Evolutionary conservation across 2,113 vertebrate genomes (phyloP), one percentile per base, ranked within the genome.

Genomic region (Solea solea): DNA sequence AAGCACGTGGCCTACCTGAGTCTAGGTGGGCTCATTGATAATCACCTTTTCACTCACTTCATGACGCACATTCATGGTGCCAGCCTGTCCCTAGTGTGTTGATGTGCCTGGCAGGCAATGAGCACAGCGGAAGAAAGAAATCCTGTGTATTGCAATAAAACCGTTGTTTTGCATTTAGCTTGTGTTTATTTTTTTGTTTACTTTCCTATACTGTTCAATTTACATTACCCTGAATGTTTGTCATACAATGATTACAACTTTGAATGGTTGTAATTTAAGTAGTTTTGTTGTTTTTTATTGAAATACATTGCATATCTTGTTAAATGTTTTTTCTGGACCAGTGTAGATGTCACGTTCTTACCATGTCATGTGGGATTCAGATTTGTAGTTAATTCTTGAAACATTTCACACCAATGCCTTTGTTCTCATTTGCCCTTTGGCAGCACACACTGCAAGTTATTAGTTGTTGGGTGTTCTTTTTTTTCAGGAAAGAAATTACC

Each of bases 101-200:
- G 74, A 80, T 65, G 84, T 89, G 88, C 78, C 83, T 87, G 83
- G 83, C 83, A 64, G 80, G 86, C 83, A 92, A 74, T 84, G 74
- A 87, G 82, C 13, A 53, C 68, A 84, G 83, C 84, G 85, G 88
- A 85, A 80, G 61, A 86, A 88, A 72, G 66, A 64, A 77, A 71
- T 70, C 86, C 89, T 88, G 89, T 91, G 84, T 90, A 85, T 92
- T 88, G 82, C 91, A 96, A 95, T 95, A 95, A 95, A 96, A 85
- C 51, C 78, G 64, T 88, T 94, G 88, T 94, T 95, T 95, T 94
- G 84, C 87, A 91, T 72, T 91, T 71, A 66, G 60, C 72, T 16
- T 63, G 73, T 74, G 76, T 57, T 59, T 44, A 27, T 51, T 56
- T 28, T 64, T 28, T 28, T 64, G 28, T 61, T 69, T 57, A 9